These are phyloP conservation scores for Drosophila ambigua DNA, from an alignment of 1,140 invertebrate genomes.

Conservation along the genomic window DNA sequence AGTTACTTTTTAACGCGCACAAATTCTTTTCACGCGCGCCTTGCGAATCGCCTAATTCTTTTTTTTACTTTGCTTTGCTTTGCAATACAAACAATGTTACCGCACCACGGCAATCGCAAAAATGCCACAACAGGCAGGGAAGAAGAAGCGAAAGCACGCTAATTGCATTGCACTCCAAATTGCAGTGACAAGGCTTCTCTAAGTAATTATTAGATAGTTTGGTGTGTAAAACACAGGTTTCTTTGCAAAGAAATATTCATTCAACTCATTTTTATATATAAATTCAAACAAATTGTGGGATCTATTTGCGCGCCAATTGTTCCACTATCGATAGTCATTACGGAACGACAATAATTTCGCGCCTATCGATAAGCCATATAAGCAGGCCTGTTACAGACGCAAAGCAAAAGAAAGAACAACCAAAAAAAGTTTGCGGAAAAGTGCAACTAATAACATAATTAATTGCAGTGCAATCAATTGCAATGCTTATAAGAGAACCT, in stretches of 20 bases:
- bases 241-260: too few relatives aligned
- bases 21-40: constrained; percentile 64
- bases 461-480: constrained; percentile 39
- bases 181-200: too few relatives aligned
- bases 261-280: too few relatives aligned
- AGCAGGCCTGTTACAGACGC: constrained; percentile 20
- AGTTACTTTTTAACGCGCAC: constrained; percentile 18
- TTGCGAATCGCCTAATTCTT: constrained; percentile 42
- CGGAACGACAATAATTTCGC: constrained; percentile 30
- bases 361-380: too few relatives aligned
- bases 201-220: background rate
- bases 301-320: too few relatives aligned
- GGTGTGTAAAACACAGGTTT: background rate
- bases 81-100: constrained; percentile 19
- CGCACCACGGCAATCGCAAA: background rate
- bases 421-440: constrained; percentile 74
- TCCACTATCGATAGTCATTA: constrained; percentile 33
- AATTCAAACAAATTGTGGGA: too few relatives aligned
- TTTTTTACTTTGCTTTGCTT: constrained; percentile 19
- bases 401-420: constrained; percentile 66
- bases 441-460: constrained; percentile 65
- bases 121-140: background rate
- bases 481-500: constrained; percentile 52
- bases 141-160: constrained; percentile 1
- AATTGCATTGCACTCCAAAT: too few relatives aligned